Base-by-base conservation (phyloP, 2,113 vertebrate species). In the Solea senegalensis region DNA sequence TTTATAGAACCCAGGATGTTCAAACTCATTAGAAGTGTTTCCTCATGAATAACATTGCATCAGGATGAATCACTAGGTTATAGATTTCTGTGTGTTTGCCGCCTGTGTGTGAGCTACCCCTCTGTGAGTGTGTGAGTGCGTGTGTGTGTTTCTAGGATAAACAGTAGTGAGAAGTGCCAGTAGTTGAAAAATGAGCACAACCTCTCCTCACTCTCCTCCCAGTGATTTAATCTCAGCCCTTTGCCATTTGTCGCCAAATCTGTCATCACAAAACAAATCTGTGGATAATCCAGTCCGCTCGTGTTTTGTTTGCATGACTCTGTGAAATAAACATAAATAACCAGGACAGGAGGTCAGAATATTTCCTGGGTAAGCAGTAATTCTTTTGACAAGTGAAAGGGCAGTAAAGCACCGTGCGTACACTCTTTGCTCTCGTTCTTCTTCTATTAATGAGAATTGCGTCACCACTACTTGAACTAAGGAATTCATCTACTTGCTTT, bases 221-320 rank as follows among this genome's bases (percentile, higher is more conserved):
- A 84, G 87, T 83, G 88, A 91, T 89, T 88, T 84, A 81, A 85
- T 89, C 81, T 81, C 71, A 80, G 76, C 59, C 74, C 67, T 76
- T 85, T 84, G 70, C 84, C 57, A 76, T 69, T 26, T 7, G 26
- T 40, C 13, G 50, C 63, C 63, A 79, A 81, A 91, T 90, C 59
- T 70, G 72, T 89, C 86, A 74, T 72, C 65, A 81, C 72, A 77
- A 83, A 86, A 87, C 66, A 70, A 65, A 71, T 80, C 76, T 54
- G 74, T 70, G 70, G 68, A 78, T 76, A 64, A 73, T 80, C 21
- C 60, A 12, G 55, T 86, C 57, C 52, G 76, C 63, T 83, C 41
- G 3, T 71, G 56, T 79, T 85, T 79, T 71, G 81, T 85, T 78
- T 15, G 16, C 34, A 11, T 10, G 54, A 40, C 66, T 76, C 73